These are phyloP conservation scores for Rhyacophila brunnea DNA, from an alignment of 1,140 invertebrate genomes.

Conservation along the genomic window DNA sequence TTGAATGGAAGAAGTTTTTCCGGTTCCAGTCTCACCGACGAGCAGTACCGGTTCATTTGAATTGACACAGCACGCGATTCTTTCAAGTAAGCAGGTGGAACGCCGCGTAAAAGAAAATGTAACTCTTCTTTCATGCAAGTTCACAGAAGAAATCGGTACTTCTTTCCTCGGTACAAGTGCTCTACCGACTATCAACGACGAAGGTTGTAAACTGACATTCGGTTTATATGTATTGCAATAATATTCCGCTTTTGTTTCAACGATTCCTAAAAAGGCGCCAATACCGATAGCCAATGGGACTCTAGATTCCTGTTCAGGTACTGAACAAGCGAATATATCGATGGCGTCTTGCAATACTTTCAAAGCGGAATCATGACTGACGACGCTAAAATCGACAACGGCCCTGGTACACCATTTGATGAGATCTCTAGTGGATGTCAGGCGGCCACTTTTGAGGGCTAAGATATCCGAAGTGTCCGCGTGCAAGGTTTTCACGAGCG, in stretches of 20 bases:
- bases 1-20: constrained; percentile 96
- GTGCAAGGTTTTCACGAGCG: constrained; percentile 38
- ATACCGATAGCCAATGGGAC: constrained; percentile 71
- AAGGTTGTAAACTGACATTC: constrained; percentile 55
- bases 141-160: constrained; percentile 43
- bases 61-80: constrained; percentile 77
- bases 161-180: constrained; percentile 45
- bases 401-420: constrained; percentile 89
- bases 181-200: constrained; percentile 47
- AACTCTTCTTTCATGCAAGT: constrained; percentile 48
- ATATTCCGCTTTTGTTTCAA: constrained; percentile 79
- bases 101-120: constrained; percentile 81
- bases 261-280: constrained; percentile 78
- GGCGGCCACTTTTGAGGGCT: constrained; percentile 57
- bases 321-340: constrained; percentile 85
- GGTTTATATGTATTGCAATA: constrained; percentile 81
- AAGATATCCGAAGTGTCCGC: constrained; percentile 25
- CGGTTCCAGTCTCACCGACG: constrained; percentile 97
- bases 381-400: constrained; percentile 70
- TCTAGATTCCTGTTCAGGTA: constrained; percentile 62
- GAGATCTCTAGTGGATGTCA: constrained; percentile 83
- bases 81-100: constrained; percentile 80
- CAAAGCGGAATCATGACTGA: constrained; percentile 69
- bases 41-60: constrained; percentile 89
- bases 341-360: constrained; percentile 87